These are phyloP conservation scores for Drosophila fungiperda DNA, from an alignment of 2,888 invertebrate species.

Conservation along the genomic window DNA sequence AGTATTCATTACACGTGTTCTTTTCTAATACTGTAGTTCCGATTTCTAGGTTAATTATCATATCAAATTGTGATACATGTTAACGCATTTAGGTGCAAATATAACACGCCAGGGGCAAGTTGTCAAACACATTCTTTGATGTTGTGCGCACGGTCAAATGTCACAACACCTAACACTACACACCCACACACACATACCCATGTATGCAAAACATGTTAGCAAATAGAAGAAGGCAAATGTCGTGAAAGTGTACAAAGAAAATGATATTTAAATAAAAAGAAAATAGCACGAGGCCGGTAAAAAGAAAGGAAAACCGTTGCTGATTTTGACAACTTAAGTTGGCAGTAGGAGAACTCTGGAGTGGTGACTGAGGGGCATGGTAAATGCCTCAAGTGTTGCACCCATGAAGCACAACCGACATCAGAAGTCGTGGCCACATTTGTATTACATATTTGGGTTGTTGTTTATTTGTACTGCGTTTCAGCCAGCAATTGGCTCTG, in stretches of 20 bases:
- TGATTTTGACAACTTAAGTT: constrained; percentile 79
- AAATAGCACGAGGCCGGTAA: constrained; percentile 47
- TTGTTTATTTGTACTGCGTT: constrained; percentile 54
- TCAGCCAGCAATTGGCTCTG: constrained; percentile 62
- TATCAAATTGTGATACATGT: not conserved
- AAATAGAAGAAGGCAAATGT: constrained; percentile 18
- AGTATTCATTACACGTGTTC: not conserved
- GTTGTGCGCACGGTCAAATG: constrained; percentile 65
- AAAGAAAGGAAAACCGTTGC: constrained; percentile 50
- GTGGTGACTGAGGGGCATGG: constrained; percentile 8
- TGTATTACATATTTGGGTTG: constrained; percentile 28
- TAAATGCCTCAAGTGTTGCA: constrained; percentile 53
- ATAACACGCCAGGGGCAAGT: constrained; percentile 7
- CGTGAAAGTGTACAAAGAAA: constrained; percentile 57
- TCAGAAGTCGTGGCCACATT: constrained; percentile 42
- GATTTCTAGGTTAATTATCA: not conserved
- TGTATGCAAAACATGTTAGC: constrained; percentile 9
- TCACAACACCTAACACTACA: constrained; percentile 52
- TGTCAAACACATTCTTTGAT: constrained; percentile 51
- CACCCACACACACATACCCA: constrained; percentile 3
- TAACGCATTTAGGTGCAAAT: constrained; percentile 24
- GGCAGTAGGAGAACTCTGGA: constrained; percentile 29
- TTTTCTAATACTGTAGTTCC: not conserved
- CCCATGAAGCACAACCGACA: constrained; percentile 23
- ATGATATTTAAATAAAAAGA: constrained; percentile 66